A percentile compares a stretch with the other conserved stretches of the same genome.
Evolutionary conservation across 2,888 invertebrate genomes (phyloP).

Genomic region (Drosophila melanosoma): DNA sequence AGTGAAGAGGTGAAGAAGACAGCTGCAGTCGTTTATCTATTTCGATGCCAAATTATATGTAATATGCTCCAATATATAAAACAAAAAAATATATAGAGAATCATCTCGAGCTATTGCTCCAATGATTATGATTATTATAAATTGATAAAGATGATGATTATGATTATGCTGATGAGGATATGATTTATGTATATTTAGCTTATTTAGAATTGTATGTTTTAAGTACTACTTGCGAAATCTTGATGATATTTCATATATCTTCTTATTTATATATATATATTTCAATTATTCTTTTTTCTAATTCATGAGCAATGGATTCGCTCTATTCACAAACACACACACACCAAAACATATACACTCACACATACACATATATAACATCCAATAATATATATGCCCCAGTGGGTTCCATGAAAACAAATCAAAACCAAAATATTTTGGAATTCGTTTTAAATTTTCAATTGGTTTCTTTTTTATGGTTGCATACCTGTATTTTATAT

Average conservation of each 20-base stretch:
- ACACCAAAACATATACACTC: slow-evolving; percentile 21
- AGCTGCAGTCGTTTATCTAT: slow-evolving; percentile 49
- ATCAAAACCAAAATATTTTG: slow-evolving; percentile 33
- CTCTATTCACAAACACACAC: slow-evolving; percentile 54
- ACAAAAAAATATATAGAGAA: slow-evolving; percentile 21
- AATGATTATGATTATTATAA: slow-evolving; percentile 44
- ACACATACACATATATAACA: slow-evolving; percentile 52
- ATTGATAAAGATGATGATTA: slow-evolving; percentile 30
- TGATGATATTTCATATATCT: slow-evolving; percentile 48
- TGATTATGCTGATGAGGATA: slow-evolving; percentile 28
- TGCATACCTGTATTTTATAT: slow-evolving; percentile 52
- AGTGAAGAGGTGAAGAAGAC: slow-evolving; percentile 16
- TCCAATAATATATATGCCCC: slow-evolving; percentile 80
- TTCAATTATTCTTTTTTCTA: slow-evolving; percentile 59
- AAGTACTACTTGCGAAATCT: slow-evolving; percentile 70
- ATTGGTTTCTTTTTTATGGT: slow-evolving; percentile 41
- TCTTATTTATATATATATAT: slow-evolving; percentile 7
- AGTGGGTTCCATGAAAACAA: slow-evolving; percentile 79
- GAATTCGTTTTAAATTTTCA: slow-evolving; percentile 47
- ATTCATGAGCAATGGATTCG: slow-evolving; percentile 58
- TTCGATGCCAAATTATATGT: slow-evolving; percentile 41
- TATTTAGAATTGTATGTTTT: slow-evolving; percentile 70
- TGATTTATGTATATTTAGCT: slow-evolving; percentile 68
- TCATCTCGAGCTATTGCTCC: slow-evolving; percentile 55
- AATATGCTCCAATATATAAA: slow-evolving; percentile 64